Evolutionary conservation across 2,113 vertebrate species (phyloP).

Genomic region (Menura novaehollandiae): DNA sequence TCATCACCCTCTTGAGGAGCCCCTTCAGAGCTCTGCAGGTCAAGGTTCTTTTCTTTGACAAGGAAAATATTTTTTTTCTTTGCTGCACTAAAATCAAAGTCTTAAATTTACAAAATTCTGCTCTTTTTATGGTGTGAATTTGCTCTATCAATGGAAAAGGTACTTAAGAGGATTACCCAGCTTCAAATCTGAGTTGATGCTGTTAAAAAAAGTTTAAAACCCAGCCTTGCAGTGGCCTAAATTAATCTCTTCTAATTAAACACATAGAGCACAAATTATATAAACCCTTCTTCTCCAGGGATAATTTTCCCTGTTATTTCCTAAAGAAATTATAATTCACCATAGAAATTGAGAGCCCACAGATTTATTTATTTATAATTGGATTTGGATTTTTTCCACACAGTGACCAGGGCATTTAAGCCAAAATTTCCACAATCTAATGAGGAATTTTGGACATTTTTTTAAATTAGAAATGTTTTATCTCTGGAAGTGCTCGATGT

Average conservation of each 20-base stretch:
- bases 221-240: neutral
- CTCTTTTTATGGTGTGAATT: neutral
- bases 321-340: neutral
- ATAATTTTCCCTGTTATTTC: neutral
- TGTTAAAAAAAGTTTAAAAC: neutral
- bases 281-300: neutral
- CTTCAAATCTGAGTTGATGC: neutral
- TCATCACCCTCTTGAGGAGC: neutral
- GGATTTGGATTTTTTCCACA: neutral
- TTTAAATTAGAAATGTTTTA: fast-evolving
- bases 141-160: neutral
- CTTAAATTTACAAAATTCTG: neutral
- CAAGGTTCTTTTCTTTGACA: neutral
- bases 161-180: neutral
- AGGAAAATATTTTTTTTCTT: neutral
- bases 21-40: neutral
- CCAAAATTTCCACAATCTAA: neutral
- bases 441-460: neutral
- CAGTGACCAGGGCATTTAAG: neutral
- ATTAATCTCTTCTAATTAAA: neutral
- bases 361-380: neutral
- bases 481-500: neutral
- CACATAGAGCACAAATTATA: neutral
- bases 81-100: neutral
- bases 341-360: neutral